Evolutionary conservation across 30 jellyfish, hydroid and myxozoan species (phyloP).

Genomic region (Sanderia malayensis): DNA sequence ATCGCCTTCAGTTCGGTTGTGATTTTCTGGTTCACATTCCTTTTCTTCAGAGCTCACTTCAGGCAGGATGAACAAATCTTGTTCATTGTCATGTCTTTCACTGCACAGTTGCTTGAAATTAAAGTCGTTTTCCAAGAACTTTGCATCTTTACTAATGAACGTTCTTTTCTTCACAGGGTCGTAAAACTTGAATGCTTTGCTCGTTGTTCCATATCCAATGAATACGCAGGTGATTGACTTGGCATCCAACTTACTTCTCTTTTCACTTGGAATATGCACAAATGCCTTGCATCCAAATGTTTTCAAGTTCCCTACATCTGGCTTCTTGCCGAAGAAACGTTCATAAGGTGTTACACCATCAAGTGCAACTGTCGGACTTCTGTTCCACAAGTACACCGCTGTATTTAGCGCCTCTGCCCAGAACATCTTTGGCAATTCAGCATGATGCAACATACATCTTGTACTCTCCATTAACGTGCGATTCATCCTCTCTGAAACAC

Average conservation of each 20-base stretch:
- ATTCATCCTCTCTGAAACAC: conserved; percentile 38
- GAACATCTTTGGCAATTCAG: neutral
- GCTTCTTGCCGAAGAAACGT: neutral
- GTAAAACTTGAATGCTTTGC: neutral
- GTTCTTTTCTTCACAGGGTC: neutral
- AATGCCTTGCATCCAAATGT: conserved; percentile 34
- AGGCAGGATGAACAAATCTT: neutral
- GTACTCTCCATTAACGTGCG: conserved; percentile 30
- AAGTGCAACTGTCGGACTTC: conserved; percentile 30
- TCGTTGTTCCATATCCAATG: neutral
- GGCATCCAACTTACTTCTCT: conserved; percentile 14
- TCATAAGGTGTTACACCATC: conserved; percentile 31
- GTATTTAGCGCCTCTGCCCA: conserved; percentile 26
- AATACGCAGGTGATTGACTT: conserved; percentile 14
- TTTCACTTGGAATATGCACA: conserved; percentile 25
- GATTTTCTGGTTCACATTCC: neutral
- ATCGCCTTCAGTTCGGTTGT: neutral
- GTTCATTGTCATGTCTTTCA: neutral
- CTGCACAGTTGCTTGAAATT: neutral
- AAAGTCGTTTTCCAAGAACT: neutral
- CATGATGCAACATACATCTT: conserved; percentile 40
- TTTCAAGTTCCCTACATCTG: conserved; percentile 9
- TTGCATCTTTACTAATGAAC: neutral
- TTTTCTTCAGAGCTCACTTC: conserved; percentile 4
- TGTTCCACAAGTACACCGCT: conserved; percentile 11